These are phyloP conservation scores for Lophotis ruficrista DNA, from an alignment of 2,113 vertebrate genomes.

Conservation along the genomic window DNA sequence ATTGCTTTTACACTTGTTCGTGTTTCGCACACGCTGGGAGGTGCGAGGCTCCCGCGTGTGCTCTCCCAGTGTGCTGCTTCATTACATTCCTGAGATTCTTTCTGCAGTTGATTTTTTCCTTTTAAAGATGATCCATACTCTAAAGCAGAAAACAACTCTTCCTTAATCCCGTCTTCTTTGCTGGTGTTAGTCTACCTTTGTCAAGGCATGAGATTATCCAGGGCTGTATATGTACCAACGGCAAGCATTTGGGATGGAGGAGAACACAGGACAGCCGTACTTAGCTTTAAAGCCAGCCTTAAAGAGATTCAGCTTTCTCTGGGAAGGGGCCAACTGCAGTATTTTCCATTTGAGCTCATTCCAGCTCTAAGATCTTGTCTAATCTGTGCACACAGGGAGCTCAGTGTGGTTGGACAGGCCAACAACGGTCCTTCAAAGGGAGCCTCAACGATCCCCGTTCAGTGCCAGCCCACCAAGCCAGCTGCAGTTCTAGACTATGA, in stretches of 20 bases:
- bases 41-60: not conserved
- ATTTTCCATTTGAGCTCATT: not conserved
- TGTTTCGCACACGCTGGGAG: slow-evolving; percentile 31
- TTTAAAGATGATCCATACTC: not conserved
- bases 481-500: not conserved
- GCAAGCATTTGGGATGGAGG: not conserved
- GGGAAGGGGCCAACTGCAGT: not conserved
- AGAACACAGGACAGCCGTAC: not conserved
- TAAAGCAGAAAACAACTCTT: not conserved
- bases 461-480: not conserved
- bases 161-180: not conserved
- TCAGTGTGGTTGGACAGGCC: not conserved
- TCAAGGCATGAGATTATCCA: not conserved
- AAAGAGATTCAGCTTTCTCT: not conserved
- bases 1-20: slow-evolving; percentile 23
- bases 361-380: not conserved
- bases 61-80: not conserved
- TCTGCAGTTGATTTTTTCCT: not conserved
- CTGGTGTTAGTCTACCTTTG: not conserved
- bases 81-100: not conserved
- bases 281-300: not conserved
- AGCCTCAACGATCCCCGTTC: not conserved
- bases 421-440: not conserved
- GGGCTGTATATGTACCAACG: not conserved
- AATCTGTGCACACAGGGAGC: not conserved